Percentiles rank a stretch among this genome's conserved stretches.
Conservation (phyloP, 2,113 vertebrate genomes). For the Larimichthys polyactis region DNA sequence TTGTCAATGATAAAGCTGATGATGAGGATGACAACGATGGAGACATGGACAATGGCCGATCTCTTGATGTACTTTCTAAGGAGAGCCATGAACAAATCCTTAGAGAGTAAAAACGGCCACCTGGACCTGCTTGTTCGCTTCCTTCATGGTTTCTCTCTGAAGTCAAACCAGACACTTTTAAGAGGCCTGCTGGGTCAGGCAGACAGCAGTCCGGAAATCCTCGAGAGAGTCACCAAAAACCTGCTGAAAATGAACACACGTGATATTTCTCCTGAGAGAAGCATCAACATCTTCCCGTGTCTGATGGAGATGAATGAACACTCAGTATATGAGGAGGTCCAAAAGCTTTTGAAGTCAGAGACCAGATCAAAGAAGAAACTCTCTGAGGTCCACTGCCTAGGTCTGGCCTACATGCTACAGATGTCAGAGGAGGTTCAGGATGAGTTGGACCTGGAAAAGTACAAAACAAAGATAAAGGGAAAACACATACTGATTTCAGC, state of each 20-base stretch:
- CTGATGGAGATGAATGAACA: background rate
- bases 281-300: slow-evolving; percentile 10
- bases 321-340: background rate
- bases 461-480: background rate
- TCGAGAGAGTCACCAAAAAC: background rate
- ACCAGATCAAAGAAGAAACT: slow-evolving; percentile 5
- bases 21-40: too few species aligned
- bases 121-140: slow-evolving; percentile 28
- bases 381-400: background rate
- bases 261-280: background rate
- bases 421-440: slow-evolving; percentile 17
- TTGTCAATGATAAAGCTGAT: too few species aligned
- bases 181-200: background rate
- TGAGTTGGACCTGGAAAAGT: background rate
- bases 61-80: background rate
- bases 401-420: background rate
- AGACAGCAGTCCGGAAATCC: background rate
- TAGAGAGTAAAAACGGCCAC: background rate
- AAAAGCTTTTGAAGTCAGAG: slow-evolving; percentile 11
- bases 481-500: background rate
- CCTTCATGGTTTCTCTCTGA: slow-evolving; percentile 11
- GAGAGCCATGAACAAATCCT: background rate
- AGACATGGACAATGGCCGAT: background rate
- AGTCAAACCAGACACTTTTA: slow-evolving; percentile 17
- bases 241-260: background rate